These are phyloP conservation scores for Hecatera dysodea DNA, from an alignment of 2,888 invertebrate genomes.

Conservation along the genomic window DNA sequence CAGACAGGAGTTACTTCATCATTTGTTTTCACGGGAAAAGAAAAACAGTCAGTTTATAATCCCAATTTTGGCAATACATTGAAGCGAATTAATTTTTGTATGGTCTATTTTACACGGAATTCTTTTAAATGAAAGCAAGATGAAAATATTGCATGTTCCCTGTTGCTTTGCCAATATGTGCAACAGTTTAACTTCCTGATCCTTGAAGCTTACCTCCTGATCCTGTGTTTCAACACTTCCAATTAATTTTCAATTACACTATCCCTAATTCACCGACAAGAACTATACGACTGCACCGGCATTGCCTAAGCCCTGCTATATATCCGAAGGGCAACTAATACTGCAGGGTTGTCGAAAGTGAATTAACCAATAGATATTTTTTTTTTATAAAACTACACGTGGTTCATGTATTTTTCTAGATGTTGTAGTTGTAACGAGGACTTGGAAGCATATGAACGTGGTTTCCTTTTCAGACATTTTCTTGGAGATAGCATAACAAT, in stretches of 20 bases:
- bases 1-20: too few species aligned
- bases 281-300: constrained; percentile 26
- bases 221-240: constrained; percentile 28
- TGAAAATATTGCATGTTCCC: too few species aligned
- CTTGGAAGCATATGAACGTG: too few species aligned
- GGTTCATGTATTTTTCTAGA: neutral
- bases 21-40: too few species aligned
- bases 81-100: too few species aligned
- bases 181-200: neutral
- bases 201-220: constrained; percentile 39
- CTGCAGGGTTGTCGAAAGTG: constrained; percentile 50
- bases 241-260: constrained; percentile 11
- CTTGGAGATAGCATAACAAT: too few species aligned
- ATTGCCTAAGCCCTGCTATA: constrained; percentile 51
- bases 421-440: neutral
- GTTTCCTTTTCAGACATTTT: too few species aligned
- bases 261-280: constrained; percentile 38
- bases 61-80: too few species aligned
- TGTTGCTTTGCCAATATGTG: neutral
- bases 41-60: too few species aligned
- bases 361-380: neutral
- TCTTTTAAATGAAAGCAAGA: too few species aligned
- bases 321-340: constrained; percentile 47
- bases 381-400: neutral
- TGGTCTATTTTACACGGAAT: too few species aligned